phyloP scores from a whole-genome alignment of 2,888 invertebrate species.

The Itoplectis maculator region DNA sequence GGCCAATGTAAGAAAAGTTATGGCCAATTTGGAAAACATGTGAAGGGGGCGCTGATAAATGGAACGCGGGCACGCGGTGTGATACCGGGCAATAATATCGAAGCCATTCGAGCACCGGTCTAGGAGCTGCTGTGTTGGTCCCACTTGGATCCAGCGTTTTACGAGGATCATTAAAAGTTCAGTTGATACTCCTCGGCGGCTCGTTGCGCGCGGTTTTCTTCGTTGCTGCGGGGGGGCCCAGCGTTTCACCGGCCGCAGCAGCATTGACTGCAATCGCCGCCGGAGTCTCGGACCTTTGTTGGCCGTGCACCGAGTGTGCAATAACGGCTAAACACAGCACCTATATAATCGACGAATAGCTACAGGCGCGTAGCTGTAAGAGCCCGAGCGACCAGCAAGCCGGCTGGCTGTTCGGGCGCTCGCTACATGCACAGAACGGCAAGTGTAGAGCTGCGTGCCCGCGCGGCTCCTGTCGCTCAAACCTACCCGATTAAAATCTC shows the following conservation, averaged over 20 bases:
- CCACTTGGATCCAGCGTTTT: slow-evolving; percentile 70
- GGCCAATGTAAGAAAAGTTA: slow-evolving; percentile 48
- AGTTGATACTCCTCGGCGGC: slow-evolving; percentile 72
- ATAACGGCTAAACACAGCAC: slow-evolving; percentile 23
- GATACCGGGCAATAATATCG: slow-evolving; percentile 74
- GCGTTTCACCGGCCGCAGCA: slow-evolving; percentile 54
- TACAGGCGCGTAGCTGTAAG: slow-evolving; percentile 8
- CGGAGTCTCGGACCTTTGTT: slow-evolving; percentile 27
- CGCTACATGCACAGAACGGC: slow-evolving; percentile 32
- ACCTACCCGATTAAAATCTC: slow-evolving; percentile 79
- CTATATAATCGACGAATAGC: slow-evolving; percentile 22
- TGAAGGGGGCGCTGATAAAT: slow-evolving; percentile 45
- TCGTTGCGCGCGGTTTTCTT: slow-evolving; percentile 11
- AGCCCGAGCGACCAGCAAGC: neutral
- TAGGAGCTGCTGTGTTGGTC: slow-evolving; percentile 17
- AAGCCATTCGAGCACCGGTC: slow-evolving; percentile 72
- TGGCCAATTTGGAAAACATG: slow-evolving; percentile 56
- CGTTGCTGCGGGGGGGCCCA: slow-evolving; percentile 34
- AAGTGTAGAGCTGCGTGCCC: slow-evolving; percentile 75
- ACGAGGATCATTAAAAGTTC: slow-evolving; percentile 77
- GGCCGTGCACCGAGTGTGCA: slow-evolving; percentile 34
- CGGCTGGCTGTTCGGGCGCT: neutral
- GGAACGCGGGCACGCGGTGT: slow-evolving; percentile 56
- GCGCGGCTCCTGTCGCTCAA: slow-evolving; percentile 77
- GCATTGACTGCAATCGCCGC: slow-evolving; percentile 4